Base-by-base conservation (phyloP, 2,797 vertebrate genomes). In the Danio aesculapii region DNA sequence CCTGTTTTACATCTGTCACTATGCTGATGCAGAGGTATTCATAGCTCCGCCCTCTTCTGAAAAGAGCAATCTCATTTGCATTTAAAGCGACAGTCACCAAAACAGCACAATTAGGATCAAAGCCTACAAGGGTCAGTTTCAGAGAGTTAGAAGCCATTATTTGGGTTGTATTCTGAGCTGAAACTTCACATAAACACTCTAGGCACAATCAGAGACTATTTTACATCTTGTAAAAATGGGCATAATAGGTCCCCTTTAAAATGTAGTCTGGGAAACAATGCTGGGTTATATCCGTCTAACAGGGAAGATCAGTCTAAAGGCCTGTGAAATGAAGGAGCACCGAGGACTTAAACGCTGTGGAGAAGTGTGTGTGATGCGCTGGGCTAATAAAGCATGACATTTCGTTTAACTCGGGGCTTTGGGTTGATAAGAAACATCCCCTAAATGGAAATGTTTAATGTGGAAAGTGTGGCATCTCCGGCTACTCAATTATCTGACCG, bases 351-450 rank as follows among this genome's bases (percentile, higher is more conserved):
- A 59, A 66, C 43, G 12, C 57, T 75, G 67, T 43, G 75, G 30
- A 30, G n/a, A 53, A 50, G 39, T 41, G 53, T 59, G 70, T 52
- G 39, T 39, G 61, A 49, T 62, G 72, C 62, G 61, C 61, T 55
- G 74, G 44, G 62, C 78, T 84, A 72, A 70, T 70, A 71, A 81
- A 81, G 62, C 61, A 46, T 43, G 79, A 64, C 75, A 69, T 81
- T 66, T 81, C 8, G 81, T 71, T 71, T 64, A 75, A 47, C n/a
- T 41, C 52, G 77, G 71, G 59, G 63, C n/a, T 64, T 63, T 49
- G 50, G 46, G 74, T 77, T 77, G 10, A 52, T 63, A 19, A 1
- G 8, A 70, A 69, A 61, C 44, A 16, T 41, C 68, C 6, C 4
- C n/a, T 21, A 58, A 70, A 79, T 79, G 67, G 6, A 79, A 70